phyloP scores from a whole-genome alignment of 2,113 vertebrate species.

The Felis catus region F.catus_Fca126_mat1.0 CM031426.1:8229501-8230000 shows the following conservation, averaged over 20 bases:
- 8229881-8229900: background rate
- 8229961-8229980: background rate
- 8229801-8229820: slow-evolving; percentile 86
- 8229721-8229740: slow-evolving; percentile 93
- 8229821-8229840: background rate
- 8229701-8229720: slow-evolving; percentile 90
- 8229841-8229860: background rate
- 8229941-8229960: background rate
- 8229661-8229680: slow-evolving; percentile 85
- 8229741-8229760: slow-evolving; percentile 86
- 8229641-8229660: slow-evolving; percentile 86
- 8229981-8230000: background rate
- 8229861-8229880: background rate
- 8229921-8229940: background rate
- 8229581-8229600: background rate
- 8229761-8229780: slow-evolving; percentile 84
- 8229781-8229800: slow-evolving; percentile 88
- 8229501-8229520: background rate
- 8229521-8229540: too few species aligned
- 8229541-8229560: background rate
- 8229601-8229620: background rate
- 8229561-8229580: background rate
- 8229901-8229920: background rate
- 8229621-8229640: background rate
- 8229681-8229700: slow-evolving; percentile 76